Evolutionary conservation across 2,888 invertebrate species (phyloP).

Genomic region (Linyphia triangularis): DNA sequence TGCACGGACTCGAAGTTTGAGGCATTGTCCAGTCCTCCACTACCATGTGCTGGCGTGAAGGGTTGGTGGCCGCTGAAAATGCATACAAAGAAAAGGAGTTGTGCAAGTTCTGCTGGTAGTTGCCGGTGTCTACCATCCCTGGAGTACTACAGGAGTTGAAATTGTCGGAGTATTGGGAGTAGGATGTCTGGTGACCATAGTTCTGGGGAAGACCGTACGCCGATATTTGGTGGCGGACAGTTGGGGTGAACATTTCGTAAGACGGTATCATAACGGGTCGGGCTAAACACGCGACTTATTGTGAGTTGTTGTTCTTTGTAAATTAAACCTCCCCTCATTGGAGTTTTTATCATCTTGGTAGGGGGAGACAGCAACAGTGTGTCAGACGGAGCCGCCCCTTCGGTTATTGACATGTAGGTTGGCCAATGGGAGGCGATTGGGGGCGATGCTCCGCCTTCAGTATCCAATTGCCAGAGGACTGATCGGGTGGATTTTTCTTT

Average conservation of each 20-base stretch:
- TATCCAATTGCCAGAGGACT: neutral
- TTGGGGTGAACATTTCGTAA: constrained; percentile 44
- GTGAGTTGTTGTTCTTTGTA: neutral
- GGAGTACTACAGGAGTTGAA: neutral
- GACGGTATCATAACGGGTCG: constrained; percentile 39
- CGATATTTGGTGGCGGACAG: constrained; percentile 26
- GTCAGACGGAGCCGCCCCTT: neutral
- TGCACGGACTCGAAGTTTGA: constrained; percentile 5
- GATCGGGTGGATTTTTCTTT: neutral
- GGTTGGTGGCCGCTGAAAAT: neutral
- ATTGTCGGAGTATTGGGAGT: constrained; percentile 18
- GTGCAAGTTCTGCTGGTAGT: constrained; percentile 29
- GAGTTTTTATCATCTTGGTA: constrained; percentile 8
- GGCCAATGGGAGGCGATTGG: neutral
- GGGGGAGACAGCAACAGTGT: neutral
- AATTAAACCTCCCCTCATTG: neutral
- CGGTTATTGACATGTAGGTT: neutral
- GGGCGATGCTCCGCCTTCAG: neutral
- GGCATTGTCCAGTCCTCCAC: constrained; percentile 26
- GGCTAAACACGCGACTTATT: neutral
- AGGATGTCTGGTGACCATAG: constrained; percentile 40
- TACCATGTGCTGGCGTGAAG: neutral
- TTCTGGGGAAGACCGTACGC: constrained; percentile 32
- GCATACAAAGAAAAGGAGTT: constrained; percentile 34
- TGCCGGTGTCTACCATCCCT: neutral